Conservation (phyloP, 2,888 invertebrate genomes). For the Pyrrhosoma nymphula region DNA sequence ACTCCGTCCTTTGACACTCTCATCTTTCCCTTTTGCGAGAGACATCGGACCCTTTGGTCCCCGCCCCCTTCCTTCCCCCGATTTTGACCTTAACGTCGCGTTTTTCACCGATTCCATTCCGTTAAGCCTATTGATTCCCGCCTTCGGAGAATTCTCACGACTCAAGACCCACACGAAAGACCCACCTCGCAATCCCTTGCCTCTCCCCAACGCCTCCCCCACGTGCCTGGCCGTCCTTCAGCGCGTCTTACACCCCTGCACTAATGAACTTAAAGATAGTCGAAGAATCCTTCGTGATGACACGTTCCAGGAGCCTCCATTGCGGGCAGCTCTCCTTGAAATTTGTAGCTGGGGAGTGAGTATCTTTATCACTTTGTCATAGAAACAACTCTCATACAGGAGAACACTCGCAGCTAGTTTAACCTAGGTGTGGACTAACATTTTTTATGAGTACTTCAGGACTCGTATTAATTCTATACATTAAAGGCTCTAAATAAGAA, state of each 20-base stretch:
- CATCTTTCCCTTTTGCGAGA: background rate
- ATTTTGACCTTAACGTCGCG: background rate
- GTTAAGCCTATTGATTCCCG: background rate
- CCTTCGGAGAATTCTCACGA: background rate
- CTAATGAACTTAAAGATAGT: background rate
- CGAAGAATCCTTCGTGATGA: background rate
- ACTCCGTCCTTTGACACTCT: background rate
- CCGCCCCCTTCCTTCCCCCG: background rate
- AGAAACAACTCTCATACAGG: background rate
- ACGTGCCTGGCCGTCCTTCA: no score
- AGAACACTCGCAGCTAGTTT: background rate
- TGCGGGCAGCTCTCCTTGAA: background rate
- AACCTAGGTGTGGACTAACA: no score
- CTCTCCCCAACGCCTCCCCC: background rate
- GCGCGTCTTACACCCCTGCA: background rate
- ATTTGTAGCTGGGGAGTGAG: background rate
- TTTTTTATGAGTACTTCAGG: no score
- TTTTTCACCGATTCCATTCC: background rate
- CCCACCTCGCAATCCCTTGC: no score
- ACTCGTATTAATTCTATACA: no score
- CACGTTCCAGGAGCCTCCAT: background rate
- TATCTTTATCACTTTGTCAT: no score
- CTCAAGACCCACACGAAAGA: background rate
- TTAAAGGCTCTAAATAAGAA: no score
- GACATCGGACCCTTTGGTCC: background rate